phyloP scores from a whole-genome alignment of 2,888 invertebrate species.

The Diaprepes abbreviatus region DNA sequence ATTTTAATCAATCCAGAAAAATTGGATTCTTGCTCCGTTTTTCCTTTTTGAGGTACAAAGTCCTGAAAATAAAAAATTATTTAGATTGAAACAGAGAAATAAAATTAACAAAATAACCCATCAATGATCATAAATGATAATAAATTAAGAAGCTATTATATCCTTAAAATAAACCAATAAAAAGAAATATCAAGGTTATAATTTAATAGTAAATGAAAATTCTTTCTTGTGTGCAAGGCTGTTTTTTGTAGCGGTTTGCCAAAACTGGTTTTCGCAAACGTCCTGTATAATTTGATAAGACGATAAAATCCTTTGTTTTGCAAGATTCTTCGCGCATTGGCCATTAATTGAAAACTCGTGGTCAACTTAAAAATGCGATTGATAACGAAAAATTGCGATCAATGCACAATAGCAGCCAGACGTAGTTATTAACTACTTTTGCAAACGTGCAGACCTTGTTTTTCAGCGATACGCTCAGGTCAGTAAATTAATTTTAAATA shows the following conservation, averaged over 20 bases:
- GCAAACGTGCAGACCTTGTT: background rate
- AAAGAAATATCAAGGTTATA: background rate
- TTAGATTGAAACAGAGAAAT: too few relatives aligned
- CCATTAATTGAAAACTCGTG: slow-evolving; percentile 5
- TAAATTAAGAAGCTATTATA: too few relatives aligned
- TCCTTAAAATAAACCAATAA: too few relatives aligned
- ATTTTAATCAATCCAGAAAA: too few relatives aligned
- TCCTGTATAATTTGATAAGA: background rate
- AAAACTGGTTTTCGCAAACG: background rate
- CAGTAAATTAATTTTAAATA: background rate
- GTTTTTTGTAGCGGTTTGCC: background rate
- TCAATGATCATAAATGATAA: too few relatives aligned
- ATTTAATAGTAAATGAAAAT: slow-evolving; percentile 9
- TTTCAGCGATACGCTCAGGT: background rate
- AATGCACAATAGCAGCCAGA: slow-evolving; percentile 5
- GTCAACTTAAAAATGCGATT: background rate
- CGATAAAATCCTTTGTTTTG: background rate
- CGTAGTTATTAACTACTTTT: slow-evolving; percentile 8
- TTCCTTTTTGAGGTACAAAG: too few relatives aligned
- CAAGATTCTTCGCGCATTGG: background rate
- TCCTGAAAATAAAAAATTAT: too few relatives aligned
- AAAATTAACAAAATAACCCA: too few relatives aligned
- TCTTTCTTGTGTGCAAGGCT: slow-evolving; percentile 5
- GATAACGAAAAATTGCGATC: background rate
- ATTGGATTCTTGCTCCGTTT: too few relatives aligned